A percentile compares a stretch with the other conserved stretches of the same genome.
These are phyloP conservation scores for Erinaceus europaeus DNA, from an alignment of 2,113 vertebrate genomes.

Conservation along the genomic window DNA sequence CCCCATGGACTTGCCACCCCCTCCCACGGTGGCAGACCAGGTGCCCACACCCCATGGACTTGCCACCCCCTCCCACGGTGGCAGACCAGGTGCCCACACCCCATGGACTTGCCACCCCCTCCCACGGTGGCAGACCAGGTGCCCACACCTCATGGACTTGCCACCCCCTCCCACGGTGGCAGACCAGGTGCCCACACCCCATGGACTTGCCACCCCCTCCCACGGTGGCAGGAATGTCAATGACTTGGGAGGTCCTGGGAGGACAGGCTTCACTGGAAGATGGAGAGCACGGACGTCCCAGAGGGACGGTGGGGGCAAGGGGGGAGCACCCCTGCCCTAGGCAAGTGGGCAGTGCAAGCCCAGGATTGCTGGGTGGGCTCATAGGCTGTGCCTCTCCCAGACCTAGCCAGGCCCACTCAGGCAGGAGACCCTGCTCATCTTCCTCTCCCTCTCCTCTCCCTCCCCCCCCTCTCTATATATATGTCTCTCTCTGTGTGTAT, in stretches of 20 bases:
- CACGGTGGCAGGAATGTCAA: not conserved
- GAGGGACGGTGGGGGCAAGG: not conserved
- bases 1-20: not conserved
- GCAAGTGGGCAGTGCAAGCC: not conserved
- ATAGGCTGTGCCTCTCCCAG: not conserved
- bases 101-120: not conserved
- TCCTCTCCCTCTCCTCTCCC: too few species aligned
- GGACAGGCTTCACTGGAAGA: not conserved
- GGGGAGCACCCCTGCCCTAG: not conserved
- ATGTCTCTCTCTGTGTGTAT: too few species aligned
- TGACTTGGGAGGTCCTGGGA: too few species aligned
- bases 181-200: not conserved
- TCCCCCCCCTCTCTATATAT: too few species aligned
- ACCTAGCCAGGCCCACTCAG: not conserved
- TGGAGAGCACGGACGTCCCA: not conserved
- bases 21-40: too few species aligned
- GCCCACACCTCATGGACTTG: not conserved
- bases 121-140: too few species aligned
- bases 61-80: too few species aligned
- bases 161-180: too few species aligned
- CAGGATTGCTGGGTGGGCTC: not conserved
- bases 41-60: not conserved
- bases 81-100: not conserved
- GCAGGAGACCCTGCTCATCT: fast-evolving
- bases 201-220: not conserved